Percentiles rank a stretch among this genome's conserved stretches.
phyloP scores from a whole-genome alignment of 2,113 vertebrate genomes.

The Chloropsis hardwickii region DNA sequence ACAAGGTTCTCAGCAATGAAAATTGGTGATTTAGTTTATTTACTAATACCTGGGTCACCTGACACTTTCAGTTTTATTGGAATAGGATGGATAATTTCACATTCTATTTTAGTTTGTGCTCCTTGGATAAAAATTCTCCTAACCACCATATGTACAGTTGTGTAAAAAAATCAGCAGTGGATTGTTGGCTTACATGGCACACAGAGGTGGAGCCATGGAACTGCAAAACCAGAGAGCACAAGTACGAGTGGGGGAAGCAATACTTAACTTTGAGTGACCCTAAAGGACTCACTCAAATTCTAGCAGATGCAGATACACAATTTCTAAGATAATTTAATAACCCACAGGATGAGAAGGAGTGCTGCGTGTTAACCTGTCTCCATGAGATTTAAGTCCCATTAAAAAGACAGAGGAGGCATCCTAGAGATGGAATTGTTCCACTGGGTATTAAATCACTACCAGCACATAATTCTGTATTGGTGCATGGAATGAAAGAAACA shows the following conservation, averaged over 20 bases:
- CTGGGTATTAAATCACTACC: not conserved
- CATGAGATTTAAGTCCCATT: not conserved
- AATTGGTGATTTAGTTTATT: not conserved
- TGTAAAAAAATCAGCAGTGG: not conserved
- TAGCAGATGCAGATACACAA: not conserved
- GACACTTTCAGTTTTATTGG: not conserved
- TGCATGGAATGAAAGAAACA: not conserved
- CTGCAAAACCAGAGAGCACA: not conserved
- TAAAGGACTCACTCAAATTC: not conserved
- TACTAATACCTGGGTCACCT: not conserved
- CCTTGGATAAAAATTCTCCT: not conserved
- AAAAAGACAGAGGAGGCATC: not conserved
- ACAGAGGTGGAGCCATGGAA: not conserved
- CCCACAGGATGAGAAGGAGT: not conserved
- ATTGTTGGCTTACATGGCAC: not conserved
- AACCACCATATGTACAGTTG: rapidly evolving
- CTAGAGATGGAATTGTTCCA: not conserved
- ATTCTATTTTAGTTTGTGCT: not conserved
- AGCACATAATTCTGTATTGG: not conserved
- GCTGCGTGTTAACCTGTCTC: not conserved
- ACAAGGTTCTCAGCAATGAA: not conserved
- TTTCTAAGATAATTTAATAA: not conserved
- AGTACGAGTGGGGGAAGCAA: rapidly evolving
- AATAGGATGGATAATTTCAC: not conserved
- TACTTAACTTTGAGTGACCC: not conserved